phyloP scores from a whole-genome alignment of 1,140 invertebrate genomes.

The Mizuhopecten yessoensis region DNA sequence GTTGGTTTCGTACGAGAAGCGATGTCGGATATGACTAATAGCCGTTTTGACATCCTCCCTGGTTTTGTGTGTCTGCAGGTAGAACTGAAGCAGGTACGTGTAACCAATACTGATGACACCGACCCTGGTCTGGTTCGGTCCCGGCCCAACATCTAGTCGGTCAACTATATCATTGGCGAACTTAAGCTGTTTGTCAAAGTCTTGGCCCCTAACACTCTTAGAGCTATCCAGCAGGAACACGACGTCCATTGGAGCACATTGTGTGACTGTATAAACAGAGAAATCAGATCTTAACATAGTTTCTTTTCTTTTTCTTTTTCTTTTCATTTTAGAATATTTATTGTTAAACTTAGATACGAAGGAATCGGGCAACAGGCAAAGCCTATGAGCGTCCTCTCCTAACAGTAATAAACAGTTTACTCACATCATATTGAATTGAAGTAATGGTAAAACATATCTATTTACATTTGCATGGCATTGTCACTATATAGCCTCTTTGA shows the following conservation, averaged over 20 bases:
- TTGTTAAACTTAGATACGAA: too few species aligned
- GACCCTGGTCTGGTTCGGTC: conserved; percentile 58
- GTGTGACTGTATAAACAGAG: not conserved
- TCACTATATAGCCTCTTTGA: too few species aligned
- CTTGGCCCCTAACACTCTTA: conserved; percentile 71
- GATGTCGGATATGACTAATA: conserved; percentile 63
- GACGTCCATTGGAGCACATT: conserved; percentile 53
- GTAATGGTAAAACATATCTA: too few species aligned
- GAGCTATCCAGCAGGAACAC: conserved; percentile 74
- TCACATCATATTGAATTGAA: too few species aligned
- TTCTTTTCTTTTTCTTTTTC: too few species aligned
- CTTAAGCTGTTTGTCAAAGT: conserved; percentile 71
- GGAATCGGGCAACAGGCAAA: too few species aligned
- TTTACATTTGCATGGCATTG: too few species aligned
- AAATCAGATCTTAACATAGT: too few species aligned
- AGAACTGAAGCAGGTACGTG: conserved; percentile 63
- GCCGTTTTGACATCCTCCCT: conserved; percentile 52
- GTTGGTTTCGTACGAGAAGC: conserved; percentile 47
- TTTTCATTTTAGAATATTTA: too few species aligned
- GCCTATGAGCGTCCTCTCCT: too few species aligned
- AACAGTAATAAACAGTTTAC: too few species aligned
- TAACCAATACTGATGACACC: conserved; percentile 68
- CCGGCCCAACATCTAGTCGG: conserved; percentile 69
- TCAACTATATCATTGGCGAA: conserved; percentile 70
- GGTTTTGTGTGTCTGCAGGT: conserved; percentile 62